A percentile compares a stretch with the other conserved stretches of the same genome.
phyloP scores from a whole-genome alignment of 2,888 invertebrate genomes.

The Ariolimax columbianus region DNA sequence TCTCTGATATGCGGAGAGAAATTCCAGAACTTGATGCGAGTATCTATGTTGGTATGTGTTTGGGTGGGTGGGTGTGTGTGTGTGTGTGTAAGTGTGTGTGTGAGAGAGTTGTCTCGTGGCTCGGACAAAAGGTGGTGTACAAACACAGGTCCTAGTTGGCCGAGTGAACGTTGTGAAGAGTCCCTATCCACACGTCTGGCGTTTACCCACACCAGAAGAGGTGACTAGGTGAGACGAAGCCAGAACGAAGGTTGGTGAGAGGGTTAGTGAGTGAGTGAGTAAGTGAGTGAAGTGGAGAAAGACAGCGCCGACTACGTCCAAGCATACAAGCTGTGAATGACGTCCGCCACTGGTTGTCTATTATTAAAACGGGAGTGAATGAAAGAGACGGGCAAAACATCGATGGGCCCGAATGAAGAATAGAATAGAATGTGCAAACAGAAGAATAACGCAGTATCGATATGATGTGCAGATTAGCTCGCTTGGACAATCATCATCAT shows the following conservation, averaged over 20 bases:
- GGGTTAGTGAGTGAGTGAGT: neutral
- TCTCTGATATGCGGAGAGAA: neutral
- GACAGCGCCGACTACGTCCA: neutral
- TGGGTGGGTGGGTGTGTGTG: neutral
- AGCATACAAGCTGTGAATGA: slow-evolving; percentile 11
- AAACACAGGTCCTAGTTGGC: neutral
- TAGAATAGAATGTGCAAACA: no score
- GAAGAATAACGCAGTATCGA: no score
- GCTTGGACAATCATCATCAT: no score
- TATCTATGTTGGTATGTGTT: neutral
- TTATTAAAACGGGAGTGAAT: slow-evolving; percentile 5
- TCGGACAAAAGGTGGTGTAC: neutral
- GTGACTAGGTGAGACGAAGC: neutral
- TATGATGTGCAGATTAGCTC: no score
- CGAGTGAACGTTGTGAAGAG: neutral
- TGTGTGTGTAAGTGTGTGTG: neutral
- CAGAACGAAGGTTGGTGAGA: neutral
- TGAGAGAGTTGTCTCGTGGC: neutral
- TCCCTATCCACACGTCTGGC: slow-evolving; percentile 3
- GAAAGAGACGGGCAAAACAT: neutral
- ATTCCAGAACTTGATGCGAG: neutral
- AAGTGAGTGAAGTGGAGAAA: neutral
- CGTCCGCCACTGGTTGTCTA: slow-evolving; percentile 2
- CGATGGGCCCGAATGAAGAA: neutral
- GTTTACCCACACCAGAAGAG: neutral